Percentiles rank a stretch among this genome's conserved stretches.
Conservation (phyloP, 2,888 invertebrate species). For the Bugulina stolonifera region DNA sequence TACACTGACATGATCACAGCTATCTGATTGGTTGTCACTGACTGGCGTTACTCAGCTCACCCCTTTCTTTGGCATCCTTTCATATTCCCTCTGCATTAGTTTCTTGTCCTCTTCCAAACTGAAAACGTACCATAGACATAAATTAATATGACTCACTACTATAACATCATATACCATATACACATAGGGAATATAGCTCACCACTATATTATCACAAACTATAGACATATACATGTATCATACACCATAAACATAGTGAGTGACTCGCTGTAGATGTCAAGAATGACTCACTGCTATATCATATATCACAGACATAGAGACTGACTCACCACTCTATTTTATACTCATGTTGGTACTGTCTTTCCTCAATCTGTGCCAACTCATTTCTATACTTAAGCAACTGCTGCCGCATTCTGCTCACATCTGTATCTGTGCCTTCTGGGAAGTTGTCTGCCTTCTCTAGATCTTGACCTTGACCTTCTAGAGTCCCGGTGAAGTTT, state of each 20-base stretch:
- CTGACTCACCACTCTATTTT: constrained; percentile 48
- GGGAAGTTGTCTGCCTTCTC: constrained; percentile 51
- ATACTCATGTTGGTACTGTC: constrained; percentile 51
- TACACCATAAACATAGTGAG: no score
- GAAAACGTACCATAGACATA: constrained; percentile 24
- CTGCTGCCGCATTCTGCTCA: constrained; percentile 47
- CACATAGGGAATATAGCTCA: no score
- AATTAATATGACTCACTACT: no score
- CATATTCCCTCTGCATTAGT: constrained; percentile 47
- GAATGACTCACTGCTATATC: no score
- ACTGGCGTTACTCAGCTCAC: no score
- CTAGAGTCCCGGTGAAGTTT: constrained; percentile 39
- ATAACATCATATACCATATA: no score
- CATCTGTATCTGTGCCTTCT: constrained; percentile 48
- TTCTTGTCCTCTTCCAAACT: constrained; percentile 51
- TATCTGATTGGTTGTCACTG: no score
- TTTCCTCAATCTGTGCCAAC: constrained; percentile 45
- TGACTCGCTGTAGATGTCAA: no score
- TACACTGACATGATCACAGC: no score
- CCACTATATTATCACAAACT: no score
- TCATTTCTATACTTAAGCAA: constrained; percentile 50
- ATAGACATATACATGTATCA: no score
- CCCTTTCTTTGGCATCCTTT: constrained; percentile 51
- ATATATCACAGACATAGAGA: neutral
- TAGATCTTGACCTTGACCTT: constrained; percentile 43